Percentiles rank a stretch among this genome's conserved stretches.
Evolutionary conservation across 2,113 vertebrate species (phyloP).

Genomic region (Camelus dromedarius): DNA sequence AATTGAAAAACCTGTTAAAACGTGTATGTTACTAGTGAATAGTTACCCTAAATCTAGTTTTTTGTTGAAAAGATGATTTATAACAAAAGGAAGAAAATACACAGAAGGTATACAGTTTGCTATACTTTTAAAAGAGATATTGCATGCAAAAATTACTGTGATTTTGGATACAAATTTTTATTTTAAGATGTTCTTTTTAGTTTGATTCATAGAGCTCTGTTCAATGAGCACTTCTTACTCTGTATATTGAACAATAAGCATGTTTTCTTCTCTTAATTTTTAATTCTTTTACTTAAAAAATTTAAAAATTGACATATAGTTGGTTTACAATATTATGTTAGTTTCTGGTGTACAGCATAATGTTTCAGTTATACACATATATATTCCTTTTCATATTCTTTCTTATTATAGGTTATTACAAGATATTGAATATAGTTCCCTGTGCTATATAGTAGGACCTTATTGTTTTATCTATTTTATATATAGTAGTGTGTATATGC

Average conservation of each 20-base stretch:
- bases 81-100: background rate
- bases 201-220: background rate
- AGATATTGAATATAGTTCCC: too few relatives aligned
- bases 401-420: too few relatives aligned
- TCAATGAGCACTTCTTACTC: background rate
- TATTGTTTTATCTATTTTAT: too few relatives aligned
- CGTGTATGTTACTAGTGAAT: background rate
- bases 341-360: too few relatives aligned
- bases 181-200: background rate
- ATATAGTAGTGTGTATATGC: too few relatives aligned
- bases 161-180: background rate
- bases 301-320: too few relatives aligned
- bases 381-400: too few relatives aligned
- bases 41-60: slow-evolving; percentile 3
- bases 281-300: too few relatives aligned
- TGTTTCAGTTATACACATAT: too few relatives aligned
- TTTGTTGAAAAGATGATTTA: slow-evolving; percentile 37
- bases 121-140: background rate
- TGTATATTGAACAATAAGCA: background rate
- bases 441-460: too few relatives aligned
- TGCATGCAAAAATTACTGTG: background rate
- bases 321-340: too few relatives aligned
- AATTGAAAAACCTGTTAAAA: background rate
- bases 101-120: background rate
- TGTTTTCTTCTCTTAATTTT: background rate